Evolutionary conservation across 1,140 invertebrate species (phyloP), one percentile per base, ranked within the genome.

Genomic region (Papilio aristodemus): DNA sequence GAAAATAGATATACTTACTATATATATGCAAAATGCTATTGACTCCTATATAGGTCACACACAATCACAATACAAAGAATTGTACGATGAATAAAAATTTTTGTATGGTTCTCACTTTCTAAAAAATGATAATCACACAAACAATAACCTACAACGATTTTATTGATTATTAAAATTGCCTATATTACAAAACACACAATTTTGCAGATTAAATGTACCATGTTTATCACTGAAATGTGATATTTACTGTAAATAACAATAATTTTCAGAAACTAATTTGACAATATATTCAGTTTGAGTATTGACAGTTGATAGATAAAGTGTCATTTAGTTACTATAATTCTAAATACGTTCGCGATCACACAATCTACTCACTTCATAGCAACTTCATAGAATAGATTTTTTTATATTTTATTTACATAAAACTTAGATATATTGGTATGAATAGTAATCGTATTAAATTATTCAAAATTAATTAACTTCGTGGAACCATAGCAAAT

Each of bases 31-130:
- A 10, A 46, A 73, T 57, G 77, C 63, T 78, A 74, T 66, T 82
- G 83, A 86, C 80, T 83, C 81, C 63, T 83, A 84, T 73, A 76
- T 83, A 81, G 80, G 79, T 37, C 75, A 80, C 70, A 73, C 60
- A 74, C 73, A 70, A 67, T 72, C 71, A 74, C 75, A 74, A 36
- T 70, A 38, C 41, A 68, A 75, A 74, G 74, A 75, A 76, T 60
- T 50, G 63, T 67, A 59, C 64, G 68, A 73, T 71, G 71, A 72
- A 57, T 60, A 60, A 66, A 11, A 59, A 68, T 27, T 25, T 72
- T 66, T 41, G 25, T 14, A 50, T 25, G 58, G 36, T 70, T 70
- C 68, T 70, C 38, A 75, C 73, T 79, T 72, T 72, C 71, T 72
- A 72, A 69, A 62, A 59, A 19, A 10, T 32, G 25, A 13, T 39